A percentile compares a stretch with the other conserved stretches of the same genome.
phyloP scores from a whole-genome alignment of 1,140 invertebrate genomes.

The Drosophila tristis region DNA sequence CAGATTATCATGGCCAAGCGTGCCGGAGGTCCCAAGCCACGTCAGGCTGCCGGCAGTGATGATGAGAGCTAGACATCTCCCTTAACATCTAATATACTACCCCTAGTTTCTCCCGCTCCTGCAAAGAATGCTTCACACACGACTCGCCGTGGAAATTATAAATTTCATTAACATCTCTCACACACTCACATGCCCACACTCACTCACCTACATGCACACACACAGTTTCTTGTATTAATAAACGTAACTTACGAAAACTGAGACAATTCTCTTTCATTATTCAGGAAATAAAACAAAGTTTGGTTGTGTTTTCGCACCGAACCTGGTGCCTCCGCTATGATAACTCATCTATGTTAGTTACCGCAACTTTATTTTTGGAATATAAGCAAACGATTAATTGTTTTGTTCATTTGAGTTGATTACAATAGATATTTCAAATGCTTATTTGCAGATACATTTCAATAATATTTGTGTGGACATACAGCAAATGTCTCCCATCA shows the following conservation, averaged over 20 bases:
- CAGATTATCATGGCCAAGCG: conserved; percentile 99
- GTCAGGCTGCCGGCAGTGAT: conserved; percentile 80
- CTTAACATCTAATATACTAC: conserved; percentile 40
- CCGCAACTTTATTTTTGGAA: conserved; percentile 76
- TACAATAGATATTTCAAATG: conserved; percentile 79
- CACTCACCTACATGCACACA: conserved; percentile 35
- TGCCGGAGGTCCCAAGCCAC: conserved; percentile 96
- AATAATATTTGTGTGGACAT: conserved; percentile 64
- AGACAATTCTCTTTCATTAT: not conserved
- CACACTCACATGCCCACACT: conserved; percentile 18
- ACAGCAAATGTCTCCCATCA: conserved; percentile 1
- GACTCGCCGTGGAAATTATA: conserved; percentile 62
- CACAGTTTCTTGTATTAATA: conserved; percentile 78
- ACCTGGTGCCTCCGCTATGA: conserved; percentile 73
- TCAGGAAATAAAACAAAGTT: conserved; percentile 27
- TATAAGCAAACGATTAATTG: conserved; percentile 82
- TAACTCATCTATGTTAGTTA: conserved; percentile 78
- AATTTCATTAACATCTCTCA: conserved; percentile 73
- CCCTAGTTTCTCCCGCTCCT: conserved; percentile 37
- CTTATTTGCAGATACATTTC: conserved; percentile 76
- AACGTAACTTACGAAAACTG: conserved; percentile 72
- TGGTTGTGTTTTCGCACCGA: conserved; percentile 37
- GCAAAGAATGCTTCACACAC: conserved; percentile 47
- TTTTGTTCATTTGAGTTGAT: conserved; percentile 67
- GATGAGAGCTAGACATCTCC: conserved; percentile 77